A percentile compares a stretch with the other conserved stretches of the same genome.
Conservation (phyloP, 2,888 invertebrate species). For the Zhengitettix transpicula region DNA sequence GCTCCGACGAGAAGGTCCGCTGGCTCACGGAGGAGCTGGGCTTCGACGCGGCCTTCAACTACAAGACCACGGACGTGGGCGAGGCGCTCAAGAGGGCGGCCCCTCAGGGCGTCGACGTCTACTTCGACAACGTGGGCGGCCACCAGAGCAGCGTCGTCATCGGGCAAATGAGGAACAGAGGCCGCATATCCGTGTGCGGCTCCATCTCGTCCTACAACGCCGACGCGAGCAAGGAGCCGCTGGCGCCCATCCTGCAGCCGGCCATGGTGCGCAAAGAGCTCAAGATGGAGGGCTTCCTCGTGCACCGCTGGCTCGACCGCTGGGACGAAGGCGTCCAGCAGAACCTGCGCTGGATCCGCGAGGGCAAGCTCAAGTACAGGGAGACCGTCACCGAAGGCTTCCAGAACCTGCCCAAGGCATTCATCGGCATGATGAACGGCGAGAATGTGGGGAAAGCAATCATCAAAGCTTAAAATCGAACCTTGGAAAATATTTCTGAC, state of each 20-base stretch:
- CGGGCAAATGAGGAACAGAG: conserved; percentile 40
- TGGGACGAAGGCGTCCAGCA: conserved; percentile 45
- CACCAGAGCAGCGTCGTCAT: conserved; percentile 40
- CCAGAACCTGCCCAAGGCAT: conserved; percentile 53
- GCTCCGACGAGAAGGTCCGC: conserved; percentile 49
- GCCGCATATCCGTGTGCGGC: conserved; percentile 46
- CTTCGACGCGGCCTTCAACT: conserved; percentile 54
- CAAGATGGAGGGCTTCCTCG: conserved; percentile 43
- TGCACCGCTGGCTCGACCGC: conserved; percentile 34
- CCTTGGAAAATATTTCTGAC: no score
- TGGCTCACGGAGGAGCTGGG: conserved; percentile 46
- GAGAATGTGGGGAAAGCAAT: conserved; percentile 55
- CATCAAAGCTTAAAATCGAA: conserved; percentile 32
- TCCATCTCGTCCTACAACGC: conserved; percentile 45
- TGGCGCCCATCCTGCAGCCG: conserved; percentile 35
- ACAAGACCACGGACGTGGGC: conserved; percentile 41
- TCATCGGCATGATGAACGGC: conserved; percentile 43
- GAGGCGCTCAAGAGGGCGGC: conserved; percentile 39
- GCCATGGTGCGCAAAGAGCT: conserved; percentile 37
- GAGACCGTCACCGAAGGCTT: conserved; percentile 57
- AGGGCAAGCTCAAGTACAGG: conserved; percentile 47
- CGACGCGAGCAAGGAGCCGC: conserved; percentile 22
- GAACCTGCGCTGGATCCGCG: conserved; percentile 40
- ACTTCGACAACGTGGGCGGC: conserved; percentile 64
- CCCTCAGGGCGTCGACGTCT: conserved; percentile 56